Evolutionary conservation across 2,797 vertebrate species (phyloP).

Genomic region (Manis javanica): DNA sequence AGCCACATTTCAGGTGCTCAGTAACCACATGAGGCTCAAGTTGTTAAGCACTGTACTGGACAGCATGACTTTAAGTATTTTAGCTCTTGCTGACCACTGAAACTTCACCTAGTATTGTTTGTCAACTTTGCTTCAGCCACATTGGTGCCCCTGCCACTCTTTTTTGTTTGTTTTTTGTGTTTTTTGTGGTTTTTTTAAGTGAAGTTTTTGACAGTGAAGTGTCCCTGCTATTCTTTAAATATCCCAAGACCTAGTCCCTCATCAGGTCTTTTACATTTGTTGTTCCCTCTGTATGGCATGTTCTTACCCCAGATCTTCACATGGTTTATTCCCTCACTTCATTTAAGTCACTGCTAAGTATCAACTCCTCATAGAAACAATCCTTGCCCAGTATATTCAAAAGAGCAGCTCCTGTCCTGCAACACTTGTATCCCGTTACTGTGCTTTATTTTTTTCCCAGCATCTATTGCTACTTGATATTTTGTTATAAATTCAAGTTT

Average conservation of each 20-base stretch:
- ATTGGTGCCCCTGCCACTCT: neutral
- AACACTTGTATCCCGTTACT: neutral
- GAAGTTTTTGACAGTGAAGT: too few species aligned
- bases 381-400: neutral
- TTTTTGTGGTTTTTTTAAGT: too few species aligned
- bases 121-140: neutral
- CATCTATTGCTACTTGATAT: neutral
- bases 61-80: neutral
- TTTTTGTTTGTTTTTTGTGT: too few species aligned
- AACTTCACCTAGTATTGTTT: neutral
- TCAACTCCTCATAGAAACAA: neutral
- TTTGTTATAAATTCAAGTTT: conserved; percentile 16
- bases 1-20: neutral
- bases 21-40: neutral
- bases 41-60: neutral
- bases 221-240: neutral
- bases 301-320: neutral
- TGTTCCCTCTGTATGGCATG: neutral
- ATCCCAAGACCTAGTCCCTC: neutral
- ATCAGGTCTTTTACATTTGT: neutral
- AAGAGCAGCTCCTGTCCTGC: neutral
- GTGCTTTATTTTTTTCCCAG: neutral
- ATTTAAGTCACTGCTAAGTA: neutral
- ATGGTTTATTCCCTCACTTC: neutral
- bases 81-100: neutral